Percentiles rank a stretch among this genome's conserved stretches.
Conservation (phyloP, 2,888 invertebrate genomes). For the Meghimatium bilineatum region DNA sequence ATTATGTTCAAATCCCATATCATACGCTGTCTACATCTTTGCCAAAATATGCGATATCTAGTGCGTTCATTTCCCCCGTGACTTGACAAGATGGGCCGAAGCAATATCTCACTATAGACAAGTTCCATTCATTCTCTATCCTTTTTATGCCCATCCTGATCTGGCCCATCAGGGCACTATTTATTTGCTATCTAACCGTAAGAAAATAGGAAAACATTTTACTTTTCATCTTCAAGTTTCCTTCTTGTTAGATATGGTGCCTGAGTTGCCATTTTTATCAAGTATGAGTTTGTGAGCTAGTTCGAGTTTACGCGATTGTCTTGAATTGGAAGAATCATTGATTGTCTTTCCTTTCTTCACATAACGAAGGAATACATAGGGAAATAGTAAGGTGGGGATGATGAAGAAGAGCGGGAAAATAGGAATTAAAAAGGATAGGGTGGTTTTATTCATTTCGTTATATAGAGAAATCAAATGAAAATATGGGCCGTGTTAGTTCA, state of each 20-base stretch:
- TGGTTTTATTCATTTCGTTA: too few relatives aligned
- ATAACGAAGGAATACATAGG: too few relatives aligned
- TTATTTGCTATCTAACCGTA: background rate
- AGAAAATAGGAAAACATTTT: too few relatives aligned
- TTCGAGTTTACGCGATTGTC: too few relatives aligned
- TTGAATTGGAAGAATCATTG: too few relatives aligned
- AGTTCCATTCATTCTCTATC: conserved; percentile 17
- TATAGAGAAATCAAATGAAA: too few relatives aligned
- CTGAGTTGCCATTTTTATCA: background rate
- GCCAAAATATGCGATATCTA: conserved; percentile 8
- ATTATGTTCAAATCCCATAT: background rate
- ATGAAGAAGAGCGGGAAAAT: too few relatives aligned
- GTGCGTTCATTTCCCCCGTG: conserved; percentile 20
- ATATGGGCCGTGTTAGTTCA: too few relatives aligned
- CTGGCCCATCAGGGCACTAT: background rate
- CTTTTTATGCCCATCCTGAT: conserved; percentile 1
- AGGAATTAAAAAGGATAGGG: too few relatives aligned
- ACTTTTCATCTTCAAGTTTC: background rate
- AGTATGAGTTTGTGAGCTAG: too few relatives aligned
- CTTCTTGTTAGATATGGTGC: background rate
- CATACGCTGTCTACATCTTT: background rate
- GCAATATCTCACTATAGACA: conserved; percentile 16
- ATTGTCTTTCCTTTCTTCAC: too few relatives aligned
- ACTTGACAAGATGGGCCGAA: conserved; percentile 1
- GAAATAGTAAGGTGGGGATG: too few relatives aligned